A percentile compares a stretch with the other conserved stretches of the same genome.
These are phyloP conservation scores for Nerophis ophidion DNA, from an alignment of 2,113 vertebrate species.

Conservation along the genomic window DNA sequence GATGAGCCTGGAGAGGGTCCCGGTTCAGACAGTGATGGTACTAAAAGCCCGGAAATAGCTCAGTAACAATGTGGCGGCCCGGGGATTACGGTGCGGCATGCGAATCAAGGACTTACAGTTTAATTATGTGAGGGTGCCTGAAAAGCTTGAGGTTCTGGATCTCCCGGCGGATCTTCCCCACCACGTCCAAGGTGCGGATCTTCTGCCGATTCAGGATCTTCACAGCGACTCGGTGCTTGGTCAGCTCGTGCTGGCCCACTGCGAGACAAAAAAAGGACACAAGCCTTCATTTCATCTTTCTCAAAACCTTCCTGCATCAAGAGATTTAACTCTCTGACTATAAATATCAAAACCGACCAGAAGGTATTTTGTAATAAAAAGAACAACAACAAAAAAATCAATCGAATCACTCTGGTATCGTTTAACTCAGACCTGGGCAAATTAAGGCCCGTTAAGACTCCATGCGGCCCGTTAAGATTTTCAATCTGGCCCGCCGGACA, in stretches of 20 bases:
- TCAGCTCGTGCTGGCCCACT: slow-evolving; percentile 97
- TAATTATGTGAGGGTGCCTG: slow-evolving; percentile 98
- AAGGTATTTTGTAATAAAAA: too few relatives aligned
- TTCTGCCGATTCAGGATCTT: slow-evolving; percentile 98
- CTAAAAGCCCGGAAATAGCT: slow-evolving; percentile 54
- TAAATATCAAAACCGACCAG: too few relatives aligned
- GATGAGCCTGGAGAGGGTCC: slow-evolving; percentile 12
- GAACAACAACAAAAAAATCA: too few relatives aligned
- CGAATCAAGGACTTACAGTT: slow-evolving; percentile 83
- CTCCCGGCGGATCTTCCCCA: slow-evolving; percentile 95
- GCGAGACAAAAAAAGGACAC: slow-evolving; percentile 5
- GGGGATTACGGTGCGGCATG: slow-evolving; percentile 29
- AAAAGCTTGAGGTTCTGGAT: slow-evolving; percentile 99
- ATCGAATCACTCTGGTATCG: too few relatives aligned
- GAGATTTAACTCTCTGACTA: too few relatives aligned
- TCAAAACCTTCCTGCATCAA: too few relatives aligned
- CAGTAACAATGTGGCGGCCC: slow-evolving; percentile 39
- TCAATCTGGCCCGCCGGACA: too few relatives aligned
- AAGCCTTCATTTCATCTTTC: too few relatives aligned
- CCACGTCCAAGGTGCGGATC: slow-evolving; percentile 97
- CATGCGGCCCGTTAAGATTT: too few relatives aligned
- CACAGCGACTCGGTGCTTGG: slow-evolving; percentile 96
- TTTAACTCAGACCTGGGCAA: too few relatives aligned
- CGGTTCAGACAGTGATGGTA: slow-evolving; percentile 32
- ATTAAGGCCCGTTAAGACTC: too few relatives aligned